phyloP scores from a whole-genome alignment of 2,888 invertebrate genomes.

The Pocota personata region DNA sequence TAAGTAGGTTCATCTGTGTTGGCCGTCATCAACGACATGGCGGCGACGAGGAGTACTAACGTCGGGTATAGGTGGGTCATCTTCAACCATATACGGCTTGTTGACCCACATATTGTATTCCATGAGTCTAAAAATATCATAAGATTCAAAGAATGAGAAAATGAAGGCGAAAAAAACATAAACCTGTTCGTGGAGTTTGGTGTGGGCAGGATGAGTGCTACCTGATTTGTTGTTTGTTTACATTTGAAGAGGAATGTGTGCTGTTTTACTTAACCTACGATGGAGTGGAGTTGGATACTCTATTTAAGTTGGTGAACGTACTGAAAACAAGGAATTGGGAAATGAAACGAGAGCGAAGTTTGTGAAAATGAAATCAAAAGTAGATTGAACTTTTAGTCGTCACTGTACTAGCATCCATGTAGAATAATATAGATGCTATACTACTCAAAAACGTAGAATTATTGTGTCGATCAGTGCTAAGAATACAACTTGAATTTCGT shows the following conservation, averaged over 20 bases:
- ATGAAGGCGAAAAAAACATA: conserved; percentile 14
- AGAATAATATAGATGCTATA: no score
- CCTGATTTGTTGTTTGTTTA: conserved; percentile 39
- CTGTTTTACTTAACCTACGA: conserved; percentile 10
- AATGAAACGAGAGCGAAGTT: neutral
- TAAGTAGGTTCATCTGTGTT: conserved; percentile 41
- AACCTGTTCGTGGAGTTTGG: conserved; percentile 34
- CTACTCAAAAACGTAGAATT: no score
- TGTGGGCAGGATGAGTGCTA: conserved; percentile 30
- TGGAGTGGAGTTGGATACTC: neutral
- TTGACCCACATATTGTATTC: conserved; percentile 59
- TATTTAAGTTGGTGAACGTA: neutral
- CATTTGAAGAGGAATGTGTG: conserved; percentile 13
- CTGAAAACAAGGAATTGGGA: neutral
- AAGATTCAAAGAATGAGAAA: conserved; percentile 18
- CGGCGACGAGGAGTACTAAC: neutral
- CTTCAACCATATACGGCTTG: conserved; percentile 54
- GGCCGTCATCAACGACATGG: conserved; percentile 23
- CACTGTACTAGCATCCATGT: no score
- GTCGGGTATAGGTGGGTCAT: conserved; percentile 54
- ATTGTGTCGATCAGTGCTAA: no score
- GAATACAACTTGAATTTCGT: no score
- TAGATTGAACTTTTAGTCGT: no score
- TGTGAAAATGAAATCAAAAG: no score
- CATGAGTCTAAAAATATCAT: conserved; percentile 27